Evolutionary conservation across 2,113 vertebrate species (phyloP).

Genomic region (Microcebus jonahi): DNA sequence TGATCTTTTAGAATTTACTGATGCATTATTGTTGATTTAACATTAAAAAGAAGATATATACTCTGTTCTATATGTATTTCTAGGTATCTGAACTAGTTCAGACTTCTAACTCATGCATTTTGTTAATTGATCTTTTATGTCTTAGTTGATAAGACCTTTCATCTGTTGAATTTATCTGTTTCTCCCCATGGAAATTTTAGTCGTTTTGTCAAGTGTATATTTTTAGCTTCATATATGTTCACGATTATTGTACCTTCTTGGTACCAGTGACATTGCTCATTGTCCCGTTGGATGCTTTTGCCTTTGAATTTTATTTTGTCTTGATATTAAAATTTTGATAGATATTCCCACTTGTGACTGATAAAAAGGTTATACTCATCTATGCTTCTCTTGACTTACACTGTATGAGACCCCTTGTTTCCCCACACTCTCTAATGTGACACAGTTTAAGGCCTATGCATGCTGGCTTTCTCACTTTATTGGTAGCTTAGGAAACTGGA

Average conservation of each 20-base stretch:
- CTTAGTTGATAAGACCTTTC: constrained; percentile 8
- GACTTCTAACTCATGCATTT: background rate
- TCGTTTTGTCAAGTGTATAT: background rate
- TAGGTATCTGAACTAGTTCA: constrained; percentile 12
- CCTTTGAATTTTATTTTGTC: constrained; percentile 30
- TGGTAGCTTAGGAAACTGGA: background rate
- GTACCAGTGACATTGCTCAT: background rate
- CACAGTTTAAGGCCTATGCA: background rate
- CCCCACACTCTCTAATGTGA: background rate
- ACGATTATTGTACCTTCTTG: background rate
- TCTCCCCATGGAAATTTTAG: constrained; percentile 23
- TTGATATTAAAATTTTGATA: constrained; percentile 27
- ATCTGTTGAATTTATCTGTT: background rate
- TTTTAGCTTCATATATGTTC: background rate
- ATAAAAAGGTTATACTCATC: background rate
- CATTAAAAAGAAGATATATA: background rate
- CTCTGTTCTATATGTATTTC: background rate
- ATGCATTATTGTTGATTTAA: background rate
- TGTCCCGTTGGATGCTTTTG: background rate
- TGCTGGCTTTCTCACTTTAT: background rate
- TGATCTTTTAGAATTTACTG: background rate
- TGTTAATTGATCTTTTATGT: background rate
- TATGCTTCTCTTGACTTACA: background rate
- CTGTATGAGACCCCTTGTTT: background rate
- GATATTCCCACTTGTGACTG: background rate